A percentile compares a stretch with the other conserved stretches of the same genome.
phyloP scores from a whole-genome alignment of 2,113 vertebrate genomes.

The Ictidomys tridecemlineatus region DNA sequence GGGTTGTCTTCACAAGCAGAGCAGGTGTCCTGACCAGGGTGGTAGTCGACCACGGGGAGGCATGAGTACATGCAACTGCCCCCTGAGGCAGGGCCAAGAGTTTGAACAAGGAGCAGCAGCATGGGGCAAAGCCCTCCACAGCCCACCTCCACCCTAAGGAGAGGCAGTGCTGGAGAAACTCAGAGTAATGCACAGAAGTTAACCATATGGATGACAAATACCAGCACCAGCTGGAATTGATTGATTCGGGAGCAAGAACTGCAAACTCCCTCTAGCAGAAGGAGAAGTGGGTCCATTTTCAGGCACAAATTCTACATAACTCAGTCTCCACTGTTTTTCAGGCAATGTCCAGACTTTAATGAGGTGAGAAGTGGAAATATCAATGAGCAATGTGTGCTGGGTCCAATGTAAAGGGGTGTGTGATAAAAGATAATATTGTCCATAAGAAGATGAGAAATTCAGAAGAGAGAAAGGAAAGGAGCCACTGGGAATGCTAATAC shows the following conservation, averaged over 20 bases:
- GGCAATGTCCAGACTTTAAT: background rate
- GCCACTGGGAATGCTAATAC: background rate
- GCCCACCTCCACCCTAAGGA: too few species aligned
- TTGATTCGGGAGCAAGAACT: background rate
- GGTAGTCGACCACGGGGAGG: background rate
- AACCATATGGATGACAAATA: background rate
- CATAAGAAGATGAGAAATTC: background rate
- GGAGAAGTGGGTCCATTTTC: background rate
- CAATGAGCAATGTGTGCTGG: background rate
- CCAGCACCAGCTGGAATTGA: background rate
- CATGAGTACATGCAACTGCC: background rate
- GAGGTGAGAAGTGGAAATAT: background rate
- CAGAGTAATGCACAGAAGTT: background rate
- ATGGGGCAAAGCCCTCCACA: background rate
- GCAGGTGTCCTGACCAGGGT: too few species aligned
- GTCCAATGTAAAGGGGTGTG: background rate
- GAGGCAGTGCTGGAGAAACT: background rate
- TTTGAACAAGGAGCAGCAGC: background rate
- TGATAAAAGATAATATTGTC: background rate
- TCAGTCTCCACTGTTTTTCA: background rate
- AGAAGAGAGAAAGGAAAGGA: background rate
- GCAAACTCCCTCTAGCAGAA: background rate
- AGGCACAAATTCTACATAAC: background rate
- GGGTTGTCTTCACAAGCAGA: fast-evolving
- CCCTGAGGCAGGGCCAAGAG: too few species aligned